Conservation (phyloP, 2,113 vertebrate genomes). For the Pterophyllum scalare region DNA sequence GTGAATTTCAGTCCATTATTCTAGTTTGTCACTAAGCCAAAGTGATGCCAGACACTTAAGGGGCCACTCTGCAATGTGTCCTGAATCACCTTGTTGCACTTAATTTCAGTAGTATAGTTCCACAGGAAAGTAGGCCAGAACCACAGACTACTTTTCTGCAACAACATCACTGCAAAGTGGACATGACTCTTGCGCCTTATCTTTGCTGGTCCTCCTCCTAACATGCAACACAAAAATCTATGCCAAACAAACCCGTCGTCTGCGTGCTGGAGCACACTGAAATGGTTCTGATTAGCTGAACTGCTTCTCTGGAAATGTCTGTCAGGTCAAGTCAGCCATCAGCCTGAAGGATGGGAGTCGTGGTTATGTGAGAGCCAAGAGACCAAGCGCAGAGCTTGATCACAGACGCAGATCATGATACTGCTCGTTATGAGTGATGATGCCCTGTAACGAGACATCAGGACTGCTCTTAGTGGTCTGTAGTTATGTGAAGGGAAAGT, state of each 20-base stretch:
- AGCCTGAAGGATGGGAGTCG: background rate
- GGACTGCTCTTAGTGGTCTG: background rate
- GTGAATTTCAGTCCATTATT: background rate
- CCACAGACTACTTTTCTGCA: conserved; percentile 36
- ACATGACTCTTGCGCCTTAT: background rate
- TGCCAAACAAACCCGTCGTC: background rate
- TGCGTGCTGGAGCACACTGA: conserved; percentile 16
- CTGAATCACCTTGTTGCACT: background rate
- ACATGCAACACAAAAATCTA: background rate
- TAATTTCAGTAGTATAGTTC: conserved; percentile 14
- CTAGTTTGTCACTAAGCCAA: background rate
- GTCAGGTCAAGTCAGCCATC: conserved; percentile 51
- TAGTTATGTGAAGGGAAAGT: background rate
- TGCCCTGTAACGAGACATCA: background rate
- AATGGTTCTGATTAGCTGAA: conserved; percentile 19
- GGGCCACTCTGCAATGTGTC: background rate
- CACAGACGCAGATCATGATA: background rate
- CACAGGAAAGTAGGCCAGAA: conserved; percentile 44
- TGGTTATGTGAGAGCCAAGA: background rate
- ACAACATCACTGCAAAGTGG: conserved; percentile 11
- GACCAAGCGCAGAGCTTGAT: background rate
- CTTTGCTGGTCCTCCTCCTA: background rate
- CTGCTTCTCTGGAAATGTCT: conserved; percentile 23
- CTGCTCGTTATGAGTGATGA: conserved; percentile 14
- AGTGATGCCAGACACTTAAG: too few relatives aligned